phyloP scores from a whole-genome alignment of 1,140 invertebrate genomes.

The Drosophila repletoides region DNA sequence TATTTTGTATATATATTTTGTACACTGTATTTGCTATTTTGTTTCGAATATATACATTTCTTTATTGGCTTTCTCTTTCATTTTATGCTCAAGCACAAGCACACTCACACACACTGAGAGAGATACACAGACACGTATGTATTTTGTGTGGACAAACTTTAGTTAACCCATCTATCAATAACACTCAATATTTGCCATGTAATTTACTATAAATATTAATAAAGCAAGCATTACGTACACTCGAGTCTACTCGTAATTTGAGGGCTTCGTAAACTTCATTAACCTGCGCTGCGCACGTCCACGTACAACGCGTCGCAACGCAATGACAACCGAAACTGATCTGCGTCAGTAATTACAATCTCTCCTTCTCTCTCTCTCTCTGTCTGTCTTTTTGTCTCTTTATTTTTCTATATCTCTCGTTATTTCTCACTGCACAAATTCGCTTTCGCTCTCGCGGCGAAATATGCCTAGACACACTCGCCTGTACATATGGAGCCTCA shows the following conservation, averaged over 20 bases:
- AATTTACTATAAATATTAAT: slow-evolving; percentile 36
- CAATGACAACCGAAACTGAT: slow-evolving; percentile 27
- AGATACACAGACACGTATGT: background rate
- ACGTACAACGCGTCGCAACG: slow-evolving; percentile 26
- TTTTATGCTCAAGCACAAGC: background rate
- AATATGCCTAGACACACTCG: background rate
- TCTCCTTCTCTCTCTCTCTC: background rate
- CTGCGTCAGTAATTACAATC: slow-evolving; percentile 28
- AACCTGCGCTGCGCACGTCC: slow-evolving; percentile 23
- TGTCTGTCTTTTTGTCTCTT: background rate
- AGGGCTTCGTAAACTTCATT: slow-evolving; percentile 15
- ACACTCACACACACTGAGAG: background rate
- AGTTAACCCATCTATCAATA: slow-evolving; percentile 4
- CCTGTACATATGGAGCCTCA: background rate
- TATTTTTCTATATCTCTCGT: background rate
- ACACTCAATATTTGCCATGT: slow-evolving; percentile 16
- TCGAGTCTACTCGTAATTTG: slow-evolving; percentile 11
- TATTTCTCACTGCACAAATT: background rate
- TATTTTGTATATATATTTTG: background rate
- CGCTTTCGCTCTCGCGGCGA: background rate
- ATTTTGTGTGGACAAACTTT: background rate
- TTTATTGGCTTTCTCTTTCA: slow-evolving; percentile 45
- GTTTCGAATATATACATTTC: background rate
- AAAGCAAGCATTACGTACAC: slow-evolving; percentile 18
- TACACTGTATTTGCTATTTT: background rate